Evolutionary conservation across 2,113 vertebrate species (phyloP).

Genomic region (Octodon degus): DNA sequence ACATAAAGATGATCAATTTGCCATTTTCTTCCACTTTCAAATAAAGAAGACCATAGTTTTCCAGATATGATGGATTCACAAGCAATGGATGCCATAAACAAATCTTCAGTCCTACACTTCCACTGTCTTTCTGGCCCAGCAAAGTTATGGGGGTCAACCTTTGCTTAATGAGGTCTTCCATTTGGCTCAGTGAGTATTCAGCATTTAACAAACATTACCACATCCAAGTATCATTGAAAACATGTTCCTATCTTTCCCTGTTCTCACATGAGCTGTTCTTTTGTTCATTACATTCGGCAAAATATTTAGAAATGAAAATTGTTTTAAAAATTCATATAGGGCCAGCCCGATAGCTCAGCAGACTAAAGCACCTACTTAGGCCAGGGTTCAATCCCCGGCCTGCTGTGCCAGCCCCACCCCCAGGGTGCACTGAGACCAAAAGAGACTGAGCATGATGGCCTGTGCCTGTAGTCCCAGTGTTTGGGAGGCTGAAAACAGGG

Average conservation of each 20-base stretch:
- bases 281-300: not conserved
- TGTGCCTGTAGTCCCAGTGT: too few relatives aligned
- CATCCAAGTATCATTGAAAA: not conserved
- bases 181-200: not conserved
- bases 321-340: not conserved
- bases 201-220: not conserved
- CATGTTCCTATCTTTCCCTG: not conserved
- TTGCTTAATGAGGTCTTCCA: not conserved
- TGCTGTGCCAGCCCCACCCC: too few relatives aligned
- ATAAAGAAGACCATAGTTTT: not conserved
- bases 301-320: not conserved
- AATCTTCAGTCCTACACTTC: not conserved
- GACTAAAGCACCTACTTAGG: too few relatives aligned
- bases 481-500: too few relatives aligned
- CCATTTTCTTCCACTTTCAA: not conserved
- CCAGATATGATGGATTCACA: not conserved
- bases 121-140: not conserved
- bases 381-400: too few relatives aligned
- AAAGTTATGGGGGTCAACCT: not conserved
- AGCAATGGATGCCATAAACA: not conserved
- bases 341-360: too few relatives aligned
- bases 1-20: slow-evolving; percentile 9
- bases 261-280: not conserved
- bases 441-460: too few relatives aligned
- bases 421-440: too few relatives aligned